Percentiles rank a stretch among this genome's conserved stretches.
These are phyloP conservation scores for Ichneumoninae sp. DNA, from an alignment of 2,888 invertebrate species.

Conservation along the genomic window DNA sequence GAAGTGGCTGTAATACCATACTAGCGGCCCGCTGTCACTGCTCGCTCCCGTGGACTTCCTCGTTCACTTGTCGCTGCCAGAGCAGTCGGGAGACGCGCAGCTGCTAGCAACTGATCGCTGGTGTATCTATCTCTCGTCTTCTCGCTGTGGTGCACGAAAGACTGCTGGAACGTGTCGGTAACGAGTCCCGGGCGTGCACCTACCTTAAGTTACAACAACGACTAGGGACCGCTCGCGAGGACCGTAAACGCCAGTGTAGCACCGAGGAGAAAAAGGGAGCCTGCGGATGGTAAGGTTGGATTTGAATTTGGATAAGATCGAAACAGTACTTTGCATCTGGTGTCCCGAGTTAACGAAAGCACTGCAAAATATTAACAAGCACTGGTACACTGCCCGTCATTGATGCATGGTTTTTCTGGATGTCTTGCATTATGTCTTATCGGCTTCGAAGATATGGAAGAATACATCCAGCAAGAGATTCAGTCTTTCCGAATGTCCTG, in stretches of 20 bases:
- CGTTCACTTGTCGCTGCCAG: constrained; percentile 48
- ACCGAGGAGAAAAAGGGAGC: constrained; percentile 17
- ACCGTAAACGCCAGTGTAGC: constrained; percentile 24
- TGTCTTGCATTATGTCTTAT: no score
- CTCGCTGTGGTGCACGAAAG: constrained; percentile 44
- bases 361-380: constrained; percentile 41
- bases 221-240: constrained; percentile 29
- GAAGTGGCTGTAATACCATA: constrained; percentile 48
- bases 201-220: constrained; percentile 54
- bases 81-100: constrained; percentile 56
- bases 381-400: neutral
- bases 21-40: constrained; percentile 50
- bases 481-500: no score
- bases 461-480: no score
- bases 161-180: constrained; percentile 60
- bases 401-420: no score
- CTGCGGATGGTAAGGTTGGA: constrained; percentile 48
- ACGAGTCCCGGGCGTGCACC: constrained; percentile 63
- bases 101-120: constrained; percentile 47
- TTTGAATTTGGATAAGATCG: constrained; percentile 58
- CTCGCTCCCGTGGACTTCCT: constrained; percentile 44
- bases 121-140: constrained; percentile 47
- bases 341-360: constrained; percentile 49
- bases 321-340: constrained; percentile 54
- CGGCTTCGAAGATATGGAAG: no score